Conservation (phyloP, 2,888 invertebrate genomes). For the Gnatocerus cornutus region DNA sequence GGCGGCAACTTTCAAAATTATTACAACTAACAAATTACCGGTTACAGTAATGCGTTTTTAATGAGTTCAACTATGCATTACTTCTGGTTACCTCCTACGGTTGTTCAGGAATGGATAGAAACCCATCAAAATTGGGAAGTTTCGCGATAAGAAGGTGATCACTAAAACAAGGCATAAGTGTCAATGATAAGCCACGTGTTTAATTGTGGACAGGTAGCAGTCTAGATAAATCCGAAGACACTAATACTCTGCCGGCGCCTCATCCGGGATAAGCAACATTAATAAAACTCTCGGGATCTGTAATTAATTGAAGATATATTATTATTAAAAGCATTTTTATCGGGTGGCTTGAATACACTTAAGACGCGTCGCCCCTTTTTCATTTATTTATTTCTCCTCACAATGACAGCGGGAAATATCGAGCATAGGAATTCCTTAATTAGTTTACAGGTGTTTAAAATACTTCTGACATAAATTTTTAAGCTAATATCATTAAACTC, state of each 20-base stretch:
- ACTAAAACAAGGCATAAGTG: constrained; percentile 19
- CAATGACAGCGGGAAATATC: constrained; percentile 54
- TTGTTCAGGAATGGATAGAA: neutral
- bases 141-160: constrained; percentile 40
- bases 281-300: constrained; percentile 32
- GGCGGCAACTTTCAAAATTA: constrained; percentile 31
- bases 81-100: neutral
- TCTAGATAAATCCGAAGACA: constrained; percentile 34
- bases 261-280: constrained; percentile 40
- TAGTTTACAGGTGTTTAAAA: constrained; percentile 57
- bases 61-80: constrained; percentile 24
- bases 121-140: constrained; percentile 22
- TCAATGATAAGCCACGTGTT: constrained; percentile 42
- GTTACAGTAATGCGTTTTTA: constrained; percentile 49
- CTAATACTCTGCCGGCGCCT: constrained; percentile 41
- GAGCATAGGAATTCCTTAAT: constrained; percentile 53
- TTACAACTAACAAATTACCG: constrained; percentile 45
- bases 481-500: constrained; percentile 53
- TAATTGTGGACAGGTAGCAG: constrained; percentile 42
- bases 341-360: constrained; percentile 19
- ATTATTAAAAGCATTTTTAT: constrained; percentile 49
- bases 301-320: constrained; percentile 48
- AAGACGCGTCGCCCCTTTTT: constrained; percentile 26
- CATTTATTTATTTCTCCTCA: constrained; percentile 29
- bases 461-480: constrained; percentile 54